These are phyloP conservation scores for Prunella fulvescens DNA, from an alignment of 2,113 vertebrate genomes.

Conservation along the genomic window DNA sequence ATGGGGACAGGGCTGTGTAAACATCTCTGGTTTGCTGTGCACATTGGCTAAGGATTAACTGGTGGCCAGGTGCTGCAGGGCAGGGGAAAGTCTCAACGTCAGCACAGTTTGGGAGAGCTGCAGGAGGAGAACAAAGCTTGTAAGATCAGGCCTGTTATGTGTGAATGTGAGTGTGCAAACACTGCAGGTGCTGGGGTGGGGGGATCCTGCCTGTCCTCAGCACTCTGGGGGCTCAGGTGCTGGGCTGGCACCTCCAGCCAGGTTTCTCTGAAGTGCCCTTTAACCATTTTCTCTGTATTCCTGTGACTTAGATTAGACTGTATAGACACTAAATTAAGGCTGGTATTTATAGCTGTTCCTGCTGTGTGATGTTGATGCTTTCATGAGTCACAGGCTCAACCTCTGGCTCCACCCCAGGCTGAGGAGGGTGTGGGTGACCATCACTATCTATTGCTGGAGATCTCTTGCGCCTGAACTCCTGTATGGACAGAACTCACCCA, in stretches of 20 bases:
- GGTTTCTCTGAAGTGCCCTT: neutral
- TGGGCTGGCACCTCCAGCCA: neutral
- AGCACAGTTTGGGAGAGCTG: neutral
- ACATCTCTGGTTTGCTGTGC: neutral
- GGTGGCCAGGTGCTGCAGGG: neutral
- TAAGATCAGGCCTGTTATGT: neutral
- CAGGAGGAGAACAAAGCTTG: neutral
- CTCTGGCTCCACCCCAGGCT: neutral
- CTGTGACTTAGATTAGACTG: neutral
- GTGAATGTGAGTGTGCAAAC: neutral
- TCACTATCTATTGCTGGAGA: neutral
- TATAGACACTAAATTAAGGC: neutral
- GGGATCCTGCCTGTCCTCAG: neutral
- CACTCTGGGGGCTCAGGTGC: rapidly evolving
- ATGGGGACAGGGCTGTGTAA: neutral
- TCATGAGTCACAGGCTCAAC: neutral
- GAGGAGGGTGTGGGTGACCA: neutral
- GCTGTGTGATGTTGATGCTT: neutral
- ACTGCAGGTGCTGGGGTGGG: neutral
- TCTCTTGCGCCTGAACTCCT: neutral
- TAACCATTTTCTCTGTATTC: neutral
- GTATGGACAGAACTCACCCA: neutral
- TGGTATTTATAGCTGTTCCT: neutral
- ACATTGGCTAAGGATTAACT: neutral
- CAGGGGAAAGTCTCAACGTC: neutral